A percentile compares a stretch with the other conserved stretches of the same genome.
phyloP scores from a whole-genome alignment of 2,888 invertebrate species.

The Pristionchus fissidentatus region DNA sequence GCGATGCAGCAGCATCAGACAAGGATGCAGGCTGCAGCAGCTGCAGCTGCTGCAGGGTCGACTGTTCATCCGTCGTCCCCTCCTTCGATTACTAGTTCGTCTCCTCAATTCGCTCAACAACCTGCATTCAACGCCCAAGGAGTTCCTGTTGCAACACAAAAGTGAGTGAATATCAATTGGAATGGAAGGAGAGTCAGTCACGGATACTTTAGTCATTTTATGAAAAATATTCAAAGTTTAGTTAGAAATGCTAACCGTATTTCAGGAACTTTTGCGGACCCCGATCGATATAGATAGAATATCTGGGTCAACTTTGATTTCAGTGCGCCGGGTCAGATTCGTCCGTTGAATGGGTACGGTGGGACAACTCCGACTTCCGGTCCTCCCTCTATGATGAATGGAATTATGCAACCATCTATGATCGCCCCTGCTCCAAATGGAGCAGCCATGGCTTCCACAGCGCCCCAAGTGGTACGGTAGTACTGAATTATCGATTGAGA shows the following conservation, averaged over 20 bases:
- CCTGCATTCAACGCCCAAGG: constrained; percentile 11
- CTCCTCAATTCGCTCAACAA: constrained; percentile 15
- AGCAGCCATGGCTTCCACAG: no score
- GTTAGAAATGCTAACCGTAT: no score
- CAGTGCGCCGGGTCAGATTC: constrained; percentile 26
- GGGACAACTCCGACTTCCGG: no score
- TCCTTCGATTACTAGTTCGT: neutral
- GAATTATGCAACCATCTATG: neutral
- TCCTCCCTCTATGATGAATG: neutral
- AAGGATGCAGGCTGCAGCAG: neutral
- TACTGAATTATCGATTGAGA: neutral
- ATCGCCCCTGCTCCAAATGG: no score
- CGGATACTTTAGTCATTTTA: no score
- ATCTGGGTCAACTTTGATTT: neutral
- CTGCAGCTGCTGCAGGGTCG: constrained; percentile 8
- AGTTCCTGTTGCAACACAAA: constrained; percentile 9
- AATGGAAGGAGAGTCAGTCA: no score
- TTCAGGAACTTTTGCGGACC: no score
- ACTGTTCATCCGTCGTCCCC: neutral
- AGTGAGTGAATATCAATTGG: no score
- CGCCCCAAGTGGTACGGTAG: neutral
- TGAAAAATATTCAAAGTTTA: no score
- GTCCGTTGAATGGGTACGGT: neutral
- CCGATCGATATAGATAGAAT: neutral
- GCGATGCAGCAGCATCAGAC: neutral